Evolutionary conservation across 2,888 invertebrate species (phyloP), one percentile per base, ranked within the genome.

Genomic region (Caenorhabditis japonica): DNA sequence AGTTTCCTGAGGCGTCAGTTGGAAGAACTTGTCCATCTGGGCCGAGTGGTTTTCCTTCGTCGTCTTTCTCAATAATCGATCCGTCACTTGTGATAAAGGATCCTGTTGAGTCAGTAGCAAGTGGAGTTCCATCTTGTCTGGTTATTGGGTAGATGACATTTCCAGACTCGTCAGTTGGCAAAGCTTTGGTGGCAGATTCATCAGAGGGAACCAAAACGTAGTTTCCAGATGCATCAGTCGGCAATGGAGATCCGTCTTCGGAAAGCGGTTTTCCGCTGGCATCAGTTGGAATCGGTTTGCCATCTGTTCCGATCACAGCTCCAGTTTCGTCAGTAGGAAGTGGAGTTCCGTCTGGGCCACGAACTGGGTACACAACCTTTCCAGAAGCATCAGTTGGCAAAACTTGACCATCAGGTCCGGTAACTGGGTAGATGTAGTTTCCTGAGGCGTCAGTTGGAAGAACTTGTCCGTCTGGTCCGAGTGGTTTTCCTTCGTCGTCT

Each of bases 201-300:
- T 30, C 30, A 30, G 30, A 7, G 7, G 30, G 30, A 30, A 56
- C 30, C 19, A 52, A n/a, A 25, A 75, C 59, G 52, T 36, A 68
- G 27, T 66, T 70, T 59, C 75, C 77, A 19, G 43, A 4, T 4
- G 56, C 34, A 33, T 77, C 75, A 10, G 61, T 61, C 38, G 74
- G 77, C 21, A 77, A 60, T 25, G 71, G 71, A 4, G 58, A 56
- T 59, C 74, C 74, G 51, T 81, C 79, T 10, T 62, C 58, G 39
- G 39, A 15, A 15, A 71, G 33, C 38, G 75, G 74, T 43, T 72
- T 71, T 13, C 83, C 83, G 27, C 60, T 68, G 25, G 62, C 34
- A 44, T 83, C 80, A 8, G 77, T 80, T n/a, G 77, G 75, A 34
- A 69, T 61, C 8, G 80, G 69, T 7, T 70, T 55, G 33, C 72